Evolutionary conservation across 1,140 invertebrate genomes (phyloP).

Genomic region (Heliconius nattereri): DNA sequence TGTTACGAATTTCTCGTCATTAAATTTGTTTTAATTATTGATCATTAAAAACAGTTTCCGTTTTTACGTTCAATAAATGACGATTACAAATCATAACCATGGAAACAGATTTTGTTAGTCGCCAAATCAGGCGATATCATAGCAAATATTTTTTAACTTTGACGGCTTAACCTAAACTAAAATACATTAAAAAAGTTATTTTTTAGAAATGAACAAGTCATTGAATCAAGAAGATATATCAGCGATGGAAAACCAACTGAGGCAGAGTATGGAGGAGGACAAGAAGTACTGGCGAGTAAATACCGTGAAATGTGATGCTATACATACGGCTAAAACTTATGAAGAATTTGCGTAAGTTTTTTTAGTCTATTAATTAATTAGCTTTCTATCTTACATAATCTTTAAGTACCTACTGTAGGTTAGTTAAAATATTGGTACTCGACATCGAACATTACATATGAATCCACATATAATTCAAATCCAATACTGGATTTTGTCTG

Average conservation of each 20-base stretch:
- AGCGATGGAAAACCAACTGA: slow-evolving; percentile 66
- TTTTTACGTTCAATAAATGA: no score
- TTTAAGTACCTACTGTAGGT: no score
- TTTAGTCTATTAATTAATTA: not conserved
- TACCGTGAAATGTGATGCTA: slow-evolving; percentile 76
- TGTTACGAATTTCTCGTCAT: no score
- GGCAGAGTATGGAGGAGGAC: slow-evolving; percentile 63
- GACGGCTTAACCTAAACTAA: not conserved
- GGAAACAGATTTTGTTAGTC: not conserved
- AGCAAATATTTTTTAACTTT: not conserved
- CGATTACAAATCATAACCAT: not conserved
- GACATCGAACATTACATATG: no score
- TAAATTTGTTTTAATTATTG: no score
- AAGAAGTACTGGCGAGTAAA: slow-evolving; percentile 68
- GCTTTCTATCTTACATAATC: no score
- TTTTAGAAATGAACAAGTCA: slow-evolving; percentile 58
- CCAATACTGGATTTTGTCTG: no score
- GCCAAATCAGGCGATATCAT: not conserved
- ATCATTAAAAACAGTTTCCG: no score
- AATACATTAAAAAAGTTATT: not conserved
- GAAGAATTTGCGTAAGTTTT: slow-evolving; percentile 77
- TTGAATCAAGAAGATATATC: slow-evolving; percentile 61
- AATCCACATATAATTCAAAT: no score
- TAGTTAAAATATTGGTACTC: no score
- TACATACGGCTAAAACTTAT: slow-evolving; percentile 74